Evolutionary conservation across 1,140 invertebrate genomes (phyloP).

Genomic region (Nixonia krombeini): DNA sequence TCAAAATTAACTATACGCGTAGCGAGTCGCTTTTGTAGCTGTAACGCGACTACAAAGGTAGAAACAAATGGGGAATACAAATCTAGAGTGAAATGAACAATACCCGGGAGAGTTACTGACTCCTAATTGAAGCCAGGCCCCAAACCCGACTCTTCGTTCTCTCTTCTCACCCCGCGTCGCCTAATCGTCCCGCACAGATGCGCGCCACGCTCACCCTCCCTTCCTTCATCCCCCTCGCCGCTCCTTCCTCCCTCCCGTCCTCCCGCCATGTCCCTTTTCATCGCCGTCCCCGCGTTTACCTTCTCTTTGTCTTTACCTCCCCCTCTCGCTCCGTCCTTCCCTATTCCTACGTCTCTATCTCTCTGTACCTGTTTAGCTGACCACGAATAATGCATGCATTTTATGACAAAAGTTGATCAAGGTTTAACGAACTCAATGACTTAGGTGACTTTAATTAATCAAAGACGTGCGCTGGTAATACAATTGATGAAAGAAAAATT

Average conservation of each 20-base stretch:
- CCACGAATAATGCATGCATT: neutral
- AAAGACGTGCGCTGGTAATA: neutral
- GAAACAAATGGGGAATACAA: constrained; percentile 68
- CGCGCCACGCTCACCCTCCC: constrained; percentile 50
- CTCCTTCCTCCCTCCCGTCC: no score
- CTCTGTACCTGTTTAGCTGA: constrained; percentile 18
- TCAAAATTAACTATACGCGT: constrained; percentile 15
- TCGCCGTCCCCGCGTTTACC: no score
- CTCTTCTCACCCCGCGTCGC: constrained; percentile 44
- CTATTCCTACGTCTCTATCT: no score
- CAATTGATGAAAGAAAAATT: neutral
- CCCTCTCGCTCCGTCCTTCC: no score
- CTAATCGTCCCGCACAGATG: constrained; percentile 67
- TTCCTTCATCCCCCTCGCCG: no score
- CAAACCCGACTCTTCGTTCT: constrained; percentile 29
- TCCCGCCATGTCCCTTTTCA: no score
- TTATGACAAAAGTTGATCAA: neutral
- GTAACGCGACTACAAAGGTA: constrained; percentile 61
- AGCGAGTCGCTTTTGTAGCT: constrained; percentile 51
- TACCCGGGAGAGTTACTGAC: constrained; percentile 68
- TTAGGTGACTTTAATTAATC: neutral
- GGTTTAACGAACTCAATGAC: neutral
- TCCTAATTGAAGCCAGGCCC: constrained; percentile 69
- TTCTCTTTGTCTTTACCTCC: no score
- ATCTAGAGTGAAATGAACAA: constrained; percentile 71